Conservation (phyloP, 2,888 invertebrate species). For the Mythimna ferrago region DNA sequence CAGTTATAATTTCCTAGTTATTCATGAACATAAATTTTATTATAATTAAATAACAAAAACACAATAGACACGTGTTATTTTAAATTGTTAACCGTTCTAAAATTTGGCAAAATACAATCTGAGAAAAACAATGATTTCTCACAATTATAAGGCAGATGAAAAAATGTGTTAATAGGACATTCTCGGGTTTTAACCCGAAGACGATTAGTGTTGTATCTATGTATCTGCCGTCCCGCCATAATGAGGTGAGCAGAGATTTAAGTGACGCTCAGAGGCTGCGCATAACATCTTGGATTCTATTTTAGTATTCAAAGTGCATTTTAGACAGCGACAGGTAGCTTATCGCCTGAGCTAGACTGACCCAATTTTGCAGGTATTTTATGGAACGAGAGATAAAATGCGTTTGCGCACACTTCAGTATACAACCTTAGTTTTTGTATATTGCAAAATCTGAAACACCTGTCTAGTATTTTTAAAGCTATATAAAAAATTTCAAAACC, state of each 20-base stretch:
- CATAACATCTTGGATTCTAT: slow-evolving; percentile 38
- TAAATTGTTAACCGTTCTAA: slow-evolving; percentile 11
- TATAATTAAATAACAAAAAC: not conserved
- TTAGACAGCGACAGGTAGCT: slow-evolving; percentile 27
- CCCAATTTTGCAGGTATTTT: slow-evolving; percentile 30
- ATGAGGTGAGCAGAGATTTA: slow-evolving; percentile 46
- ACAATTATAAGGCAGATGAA: not conserved
- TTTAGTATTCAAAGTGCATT: slow-evolving; percentile 52
- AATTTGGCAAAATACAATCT: slow-evolving; percentile 1
- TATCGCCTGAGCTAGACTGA: slow-evolving; percentile 36
- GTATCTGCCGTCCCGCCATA: slow-evolving; percentile 35
- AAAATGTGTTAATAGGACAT: slow-evolving; percentile 35
- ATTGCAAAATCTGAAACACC: no score
- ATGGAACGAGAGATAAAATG: slow-evolving; percentile 14
- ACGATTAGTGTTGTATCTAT: slow-evolving; percentile 45
- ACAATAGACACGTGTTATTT: not conserved
- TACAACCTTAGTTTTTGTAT: not conserved
- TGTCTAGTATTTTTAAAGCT: no score
- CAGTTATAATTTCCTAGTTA: not conserved
- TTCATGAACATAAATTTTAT: not conserved
- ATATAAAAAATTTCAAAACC: no score
- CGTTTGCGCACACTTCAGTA: not conserved
- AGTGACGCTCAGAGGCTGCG: slow-evolving; percentile 16
- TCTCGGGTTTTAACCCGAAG: slow-evolving; percentile 32
- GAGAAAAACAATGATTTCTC: not conserved